phyloP scores from a whole-genome alignment of 2,113 vertebrate genomes.

The Lontra canadensis region DNA sequence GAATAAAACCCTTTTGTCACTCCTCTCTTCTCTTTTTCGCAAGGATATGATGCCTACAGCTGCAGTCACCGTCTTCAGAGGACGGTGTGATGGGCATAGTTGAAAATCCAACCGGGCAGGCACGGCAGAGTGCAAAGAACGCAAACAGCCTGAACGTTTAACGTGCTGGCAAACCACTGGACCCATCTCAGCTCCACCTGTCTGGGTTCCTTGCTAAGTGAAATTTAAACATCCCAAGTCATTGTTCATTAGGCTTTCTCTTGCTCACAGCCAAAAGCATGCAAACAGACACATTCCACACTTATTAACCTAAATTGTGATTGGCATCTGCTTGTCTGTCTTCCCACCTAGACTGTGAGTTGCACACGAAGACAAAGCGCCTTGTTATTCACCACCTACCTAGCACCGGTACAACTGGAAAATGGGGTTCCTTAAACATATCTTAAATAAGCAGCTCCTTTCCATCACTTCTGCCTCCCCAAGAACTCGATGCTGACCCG shows the following conservation, averaged over 20 bases:
- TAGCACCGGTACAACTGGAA: not conserved
- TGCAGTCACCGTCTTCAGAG: not conserved
- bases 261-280: constrained; percentile 1
- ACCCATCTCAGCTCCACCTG: not conserved
- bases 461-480: not conserved
- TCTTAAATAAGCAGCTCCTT: no score
- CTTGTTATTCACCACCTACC: not conserved
- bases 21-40: not conserved
- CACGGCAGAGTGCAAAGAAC: fast-evolving
- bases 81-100: not conserved
- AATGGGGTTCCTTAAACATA: not conserved
- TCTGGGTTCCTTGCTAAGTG: not conserved
- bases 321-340: constrained; percentile 8
- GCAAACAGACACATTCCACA: not conserved
- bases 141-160: not conserved
- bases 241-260: not conserved
- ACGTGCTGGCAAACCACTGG: not conserved
- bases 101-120: not conserved
- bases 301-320: not conserved
- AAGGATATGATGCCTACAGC: no score
- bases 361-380: not conserved
- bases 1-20: not conserved
- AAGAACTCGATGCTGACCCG: not conserved
- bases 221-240: constrained; percentile 18
- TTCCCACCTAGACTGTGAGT: not conserved